Conservation (phyloP, 1,140 invertebrate genomes). For the Mercenaria mercenaria region DNA sequence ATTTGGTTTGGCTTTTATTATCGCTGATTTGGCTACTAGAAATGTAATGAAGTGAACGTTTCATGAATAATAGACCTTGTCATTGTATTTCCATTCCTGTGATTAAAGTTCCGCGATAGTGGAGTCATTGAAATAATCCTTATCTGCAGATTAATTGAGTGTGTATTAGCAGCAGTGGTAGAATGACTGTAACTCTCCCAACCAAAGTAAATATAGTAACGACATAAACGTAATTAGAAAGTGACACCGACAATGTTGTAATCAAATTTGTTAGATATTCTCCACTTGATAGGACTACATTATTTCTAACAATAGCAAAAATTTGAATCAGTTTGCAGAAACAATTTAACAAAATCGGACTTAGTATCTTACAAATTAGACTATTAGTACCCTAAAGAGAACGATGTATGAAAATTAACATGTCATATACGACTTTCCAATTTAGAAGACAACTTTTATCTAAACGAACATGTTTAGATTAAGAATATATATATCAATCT, state of each 20-base stretch:
- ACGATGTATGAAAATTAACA: too few species aligned
- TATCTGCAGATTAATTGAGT: neutral
- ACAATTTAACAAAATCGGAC: too few species aligned
- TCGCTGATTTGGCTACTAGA: neutral
- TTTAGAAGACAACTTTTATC: too few species aligned
- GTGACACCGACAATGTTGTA: neutral
- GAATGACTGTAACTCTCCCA: neutral
- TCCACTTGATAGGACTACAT: too few species aligned
- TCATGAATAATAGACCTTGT: conserved; percentile 42
- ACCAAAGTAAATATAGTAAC: conserved; percentile 11
- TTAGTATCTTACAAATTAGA: too few species aligned
- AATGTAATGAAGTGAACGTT: conserved; percentile 23
- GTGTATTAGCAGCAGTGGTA: neutral
- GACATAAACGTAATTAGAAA: neutral
- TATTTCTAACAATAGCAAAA: too few species aligned
- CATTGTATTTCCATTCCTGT: conserved; percentile 31
- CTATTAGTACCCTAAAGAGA: too few species aligned
- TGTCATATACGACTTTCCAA: too few species aligned
- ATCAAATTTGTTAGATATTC: conserved; percentile 1
- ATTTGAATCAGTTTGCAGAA: too few species aligned
- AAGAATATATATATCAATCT: too few species aligned
- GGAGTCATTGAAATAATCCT: too few species aligned
- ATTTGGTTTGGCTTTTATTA: neutral
- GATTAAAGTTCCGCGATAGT: neutral
- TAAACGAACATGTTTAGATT: too few species aligned